Evolutionary conservation across 2,888 invertebrate genomes (phyloP), one percentile per base, ranked within the genome.

Genomic region (Thyatira batis): DNA sequence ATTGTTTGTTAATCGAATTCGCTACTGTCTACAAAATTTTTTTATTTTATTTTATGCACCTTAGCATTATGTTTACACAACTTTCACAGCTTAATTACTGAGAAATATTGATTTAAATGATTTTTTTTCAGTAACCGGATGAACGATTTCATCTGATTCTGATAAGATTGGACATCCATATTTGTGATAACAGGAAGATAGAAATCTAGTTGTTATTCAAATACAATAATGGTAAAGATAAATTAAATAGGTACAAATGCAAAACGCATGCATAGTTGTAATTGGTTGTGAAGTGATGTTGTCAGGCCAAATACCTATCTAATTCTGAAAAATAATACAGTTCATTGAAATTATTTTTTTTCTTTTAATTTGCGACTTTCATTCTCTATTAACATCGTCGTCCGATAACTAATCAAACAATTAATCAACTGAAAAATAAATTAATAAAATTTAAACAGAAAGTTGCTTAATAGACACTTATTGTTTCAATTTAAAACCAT

Each of bases 1-100:
- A 75, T 72, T 75, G 72, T 69, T 55, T 50, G 54, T 39, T 69
- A 70, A 70, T 68, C 49, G 61, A 66, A 51, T 67, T 67, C 69
- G 59, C 61, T 57, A 63, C 61, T 54, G 58, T 52, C 60, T 46
- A 55, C 45, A 48, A 45, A 23, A 45, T 48, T 60, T 67, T 56
- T 55, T 52, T 52, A 55, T 21, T 33, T 17, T n/a, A 10, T 46
- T 28, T 20, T 50, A 20, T 50, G 23, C 23, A 30, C 48, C 43
- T 52, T 52, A 11, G n/a, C 5, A 33, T 33, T 33, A 5, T 13
- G n/a, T 13, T 33, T 33, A 3, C 33, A 5, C 23, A 8, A 33
- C 4, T 13, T 13, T 13, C 11, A 13, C 13, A 11, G 33, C 13
- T 3, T 5, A 33, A 13, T 33, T 13, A 13, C 3, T 11, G 6